Evolutionary conservation across 2,797 vertebrate genomes (phyloP), one percentile per base, ranked within the genome.

Genomic region (Brotula barbata): DNA sequence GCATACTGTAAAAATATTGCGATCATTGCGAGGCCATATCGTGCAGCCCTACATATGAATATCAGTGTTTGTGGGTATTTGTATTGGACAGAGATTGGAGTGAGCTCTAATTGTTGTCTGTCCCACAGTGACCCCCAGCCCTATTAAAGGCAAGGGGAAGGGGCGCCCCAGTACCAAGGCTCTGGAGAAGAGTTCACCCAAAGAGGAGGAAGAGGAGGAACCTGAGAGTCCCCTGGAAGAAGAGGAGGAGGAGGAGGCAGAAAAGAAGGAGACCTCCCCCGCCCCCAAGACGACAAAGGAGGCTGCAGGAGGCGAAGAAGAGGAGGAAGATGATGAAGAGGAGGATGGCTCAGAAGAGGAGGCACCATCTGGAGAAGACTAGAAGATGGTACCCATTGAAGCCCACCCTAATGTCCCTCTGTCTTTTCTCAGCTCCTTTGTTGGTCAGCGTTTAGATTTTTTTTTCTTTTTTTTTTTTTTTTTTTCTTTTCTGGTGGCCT

Each of bases 341-440:
- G 95, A 98, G 68, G 96, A 98, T 47, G 95, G 93, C 66, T 99
- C 96, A 68, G 96, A 99, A 92, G 96, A 98, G 80, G 96, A 99
- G 85, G 94, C 93, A 31, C 93, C 92, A 52, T 98, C 95, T 87
- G 96, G 96, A 90, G 96, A 98, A 91, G 96, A 99, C 92, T 98
- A 97, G 93, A 89, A 64, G 78, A 89, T 83, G 78, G 63, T 66
- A 55, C 77, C 71, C 17, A 20, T 66, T 48, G 37, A 74, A 63
- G 56, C 63, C 75, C 75, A 71, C 73, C 63, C 66, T 71, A 22
- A 46, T 42, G 50, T 61, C 52, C 70, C 51, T 72, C 65, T 69
- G 58, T 88, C 72, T 75, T 60, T 68, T 68, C 64, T 80, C 64
- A 48, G 57, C 17, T 82, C 59, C 77, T 85, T 74, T 64, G 54